Conservation (phyloP, 2,888 invertebrate genomes). For the Chironomus tentans region DNA sequence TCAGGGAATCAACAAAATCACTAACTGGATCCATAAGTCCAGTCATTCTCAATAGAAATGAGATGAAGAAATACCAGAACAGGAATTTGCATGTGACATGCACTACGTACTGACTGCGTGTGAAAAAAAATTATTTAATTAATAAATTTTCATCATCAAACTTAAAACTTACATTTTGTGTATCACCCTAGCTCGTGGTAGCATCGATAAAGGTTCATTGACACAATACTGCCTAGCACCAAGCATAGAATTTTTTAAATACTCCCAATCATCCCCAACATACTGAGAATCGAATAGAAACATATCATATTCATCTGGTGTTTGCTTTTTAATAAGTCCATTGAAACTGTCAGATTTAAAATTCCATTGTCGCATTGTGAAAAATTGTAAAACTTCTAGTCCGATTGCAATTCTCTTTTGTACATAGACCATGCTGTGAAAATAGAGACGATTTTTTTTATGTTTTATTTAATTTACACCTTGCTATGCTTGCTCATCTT, state of each 20-base stretch:
- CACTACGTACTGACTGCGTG: slow-evolving; percentile 5
- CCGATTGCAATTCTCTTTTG: slow-evolving; percentile 68
- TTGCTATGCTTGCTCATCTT: too few species aligned
- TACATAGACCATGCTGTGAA: slow-evolving; percentile 66
- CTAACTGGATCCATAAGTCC: slow-evolving; percentile 1
- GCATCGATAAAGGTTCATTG: slow-evolving; percentile 69
- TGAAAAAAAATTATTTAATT: neutral
- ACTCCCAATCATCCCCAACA: slow-evolving; percentile 36
- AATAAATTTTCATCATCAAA: neutral
- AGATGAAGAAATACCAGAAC: slow-evolving; percentile 17
- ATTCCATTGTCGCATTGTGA: slow-evolving; percentile 80
- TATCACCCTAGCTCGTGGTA: slow-evolving; percentile 65
- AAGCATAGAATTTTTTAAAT: slow-evolving; percentile 65
- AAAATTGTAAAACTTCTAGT: slow-evolving; percentile 75
- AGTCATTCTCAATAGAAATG: neutral
- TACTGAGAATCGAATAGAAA: neutral
- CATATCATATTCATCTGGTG: neutral
- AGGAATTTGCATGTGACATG: neutral
- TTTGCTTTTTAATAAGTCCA: neutral
- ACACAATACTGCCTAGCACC: slow-evolving; percentile 79
- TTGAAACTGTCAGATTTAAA: slow-evolving; percentile 62
- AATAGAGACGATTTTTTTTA: slow-evolving; percentile 12
- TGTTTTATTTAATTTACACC: too few species aligned
- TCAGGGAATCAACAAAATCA: neutral
- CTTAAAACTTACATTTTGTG: slow-evolving; percentile 55